These are phyloP conservation scores for Pseudopodoces humilis DNA, from an alignment of 2,113 vertebrate genomes.

Conservation along the genomic window DNA sequence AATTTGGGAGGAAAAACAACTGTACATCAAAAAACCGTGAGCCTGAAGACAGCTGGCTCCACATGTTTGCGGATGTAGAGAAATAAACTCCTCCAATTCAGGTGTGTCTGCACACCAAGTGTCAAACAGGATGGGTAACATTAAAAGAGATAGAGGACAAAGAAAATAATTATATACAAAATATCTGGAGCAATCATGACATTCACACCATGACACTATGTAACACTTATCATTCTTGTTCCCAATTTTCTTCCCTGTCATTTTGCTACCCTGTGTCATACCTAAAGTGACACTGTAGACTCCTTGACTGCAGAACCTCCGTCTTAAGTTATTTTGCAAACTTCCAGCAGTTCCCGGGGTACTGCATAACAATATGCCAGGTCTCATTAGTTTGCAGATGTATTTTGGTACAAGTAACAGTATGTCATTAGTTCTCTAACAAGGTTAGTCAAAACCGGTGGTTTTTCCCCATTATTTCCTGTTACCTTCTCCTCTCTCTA, in stretches of 20 bases:
- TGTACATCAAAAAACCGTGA: background rate
- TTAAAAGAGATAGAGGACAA: background rate
- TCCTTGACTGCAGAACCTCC: background rate
- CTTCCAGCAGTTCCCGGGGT: background rate
- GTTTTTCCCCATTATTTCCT: rapidly evolving
- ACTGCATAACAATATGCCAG: background rate
- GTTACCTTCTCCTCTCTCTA: background rate
- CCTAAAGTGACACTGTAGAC: background rate
- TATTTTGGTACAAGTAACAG: background rate
- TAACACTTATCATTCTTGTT: background rate
- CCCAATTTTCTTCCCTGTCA: background rate
- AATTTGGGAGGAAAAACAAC: background rate
- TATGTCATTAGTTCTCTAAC: background rate
- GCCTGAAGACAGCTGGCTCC: background rate
- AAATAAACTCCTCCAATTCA: background rate
- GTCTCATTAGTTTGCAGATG: background rate
- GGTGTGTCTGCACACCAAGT: background rate
- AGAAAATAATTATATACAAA: background rate
- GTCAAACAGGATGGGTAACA: background rate
- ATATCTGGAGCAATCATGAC: background rate
- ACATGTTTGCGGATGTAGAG: background rate
- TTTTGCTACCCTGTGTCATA: background rate
- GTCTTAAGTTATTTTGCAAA: background rate
- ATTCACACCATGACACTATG: background rate
- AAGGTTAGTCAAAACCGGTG: background rate